These are phyloP conservation scores for Megaptera novaeangliae DNA, from an alignment of 2,113 vertebrate species.

Conservation along the genomic window DNA sequence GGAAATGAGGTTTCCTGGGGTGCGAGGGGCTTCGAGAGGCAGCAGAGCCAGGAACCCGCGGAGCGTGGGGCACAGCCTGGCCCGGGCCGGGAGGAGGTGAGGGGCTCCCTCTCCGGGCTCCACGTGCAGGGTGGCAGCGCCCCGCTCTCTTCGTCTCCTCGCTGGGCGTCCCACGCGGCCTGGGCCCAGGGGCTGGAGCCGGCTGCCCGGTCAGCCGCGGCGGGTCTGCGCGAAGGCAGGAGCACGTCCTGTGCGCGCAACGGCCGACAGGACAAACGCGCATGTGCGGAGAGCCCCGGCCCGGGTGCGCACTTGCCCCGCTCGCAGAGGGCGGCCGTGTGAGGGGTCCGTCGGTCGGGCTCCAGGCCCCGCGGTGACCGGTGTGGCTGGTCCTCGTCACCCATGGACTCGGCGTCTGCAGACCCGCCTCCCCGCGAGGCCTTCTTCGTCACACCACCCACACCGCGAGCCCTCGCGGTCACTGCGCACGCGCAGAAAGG, in stretches of 20 bases:
- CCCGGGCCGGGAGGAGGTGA: not conserved
- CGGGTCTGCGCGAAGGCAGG: constrained; percentile 30
- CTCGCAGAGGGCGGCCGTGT: not conserved
- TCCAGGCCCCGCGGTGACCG: not conserved
- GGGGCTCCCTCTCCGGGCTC: not conserved
- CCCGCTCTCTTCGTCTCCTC: not conserved
- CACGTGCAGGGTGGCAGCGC: not conserved
- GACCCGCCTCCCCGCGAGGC: not conserved
- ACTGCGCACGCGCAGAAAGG: not conserved
- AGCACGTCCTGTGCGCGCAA: not conserved
- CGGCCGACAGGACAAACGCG: not conserved
- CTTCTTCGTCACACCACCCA: not conserved
- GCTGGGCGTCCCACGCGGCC: not conserved
- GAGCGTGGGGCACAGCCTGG: not conserved
- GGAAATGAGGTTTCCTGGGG: not conserved
- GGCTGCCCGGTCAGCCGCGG: not conserved
- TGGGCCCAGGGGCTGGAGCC: not conserved
- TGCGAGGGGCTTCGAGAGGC: not conserved
- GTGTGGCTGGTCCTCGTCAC: not conserved
- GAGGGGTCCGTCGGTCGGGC: not conserved
- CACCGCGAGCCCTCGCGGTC: not conserved
- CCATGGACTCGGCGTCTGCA: not conserved
- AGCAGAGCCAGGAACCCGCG: not conserved
- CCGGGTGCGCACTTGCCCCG: not conserved
- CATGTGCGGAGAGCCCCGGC: not conserved